Evolutionary conservation across 2,888 invertebrate species (phyloP).

Genomic region (Gasteruption jaculator): DNA sequence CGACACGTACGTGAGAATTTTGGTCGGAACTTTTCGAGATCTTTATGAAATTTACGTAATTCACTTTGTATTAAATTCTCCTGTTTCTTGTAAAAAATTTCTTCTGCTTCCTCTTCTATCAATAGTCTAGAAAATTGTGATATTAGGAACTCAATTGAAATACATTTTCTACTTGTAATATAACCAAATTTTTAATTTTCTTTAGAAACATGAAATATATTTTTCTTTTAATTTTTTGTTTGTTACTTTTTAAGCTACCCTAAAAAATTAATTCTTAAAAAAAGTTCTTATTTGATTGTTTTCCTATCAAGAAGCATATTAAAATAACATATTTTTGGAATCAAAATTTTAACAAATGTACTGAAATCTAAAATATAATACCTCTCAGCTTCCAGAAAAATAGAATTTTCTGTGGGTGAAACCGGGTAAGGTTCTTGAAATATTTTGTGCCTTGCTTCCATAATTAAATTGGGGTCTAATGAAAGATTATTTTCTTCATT

Average conservation of each 20-base stretch:
- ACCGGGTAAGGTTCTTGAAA: slow-evolving; percentile 24
- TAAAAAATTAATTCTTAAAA: no score
- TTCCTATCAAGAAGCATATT: no score
- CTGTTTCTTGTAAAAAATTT: slow-evolving; percentile 29
- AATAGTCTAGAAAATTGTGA: slow-evolving; percentile 24
- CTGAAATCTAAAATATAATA: no score
- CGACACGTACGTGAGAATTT: slow-evolving; percentile 31
- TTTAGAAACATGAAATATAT: slow-evolving; percentile 7
- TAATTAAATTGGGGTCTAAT: slow-evolving; percentile 37
- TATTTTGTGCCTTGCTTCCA: slow-evolving; percentile 36
- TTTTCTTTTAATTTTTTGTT: not conserved
- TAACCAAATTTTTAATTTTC: not conserved
- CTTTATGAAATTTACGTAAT: slow-evolving; percentile 34
- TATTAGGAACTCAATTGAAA: not conserved
- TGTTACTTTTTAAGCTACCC: not conserved
- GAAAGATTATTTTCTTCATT: slow-evolving; percentile 22
- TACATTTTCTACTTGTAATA: not conserved
- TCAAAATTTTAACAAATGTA: no score
- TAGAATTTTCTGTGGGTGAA: slow-evolving; percentile 20
- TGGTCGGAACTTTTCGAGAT: slow-evolving; percentile 28
- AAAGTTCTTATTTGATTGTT: no score
- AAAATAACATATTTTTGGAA: no score
- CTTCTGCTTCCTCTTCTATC: slow-evolving; percentile 27
- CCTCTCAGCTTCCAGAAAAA: slow-evolving; percentile 28
- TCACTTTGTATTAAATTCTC: slow-evolving; percentile 32